These are phyloP conservation scores for Drosophila parthenogenetica DNA, from an alignment of 2,888 invertebrate species.

Conservation along the genomic window DNA sequence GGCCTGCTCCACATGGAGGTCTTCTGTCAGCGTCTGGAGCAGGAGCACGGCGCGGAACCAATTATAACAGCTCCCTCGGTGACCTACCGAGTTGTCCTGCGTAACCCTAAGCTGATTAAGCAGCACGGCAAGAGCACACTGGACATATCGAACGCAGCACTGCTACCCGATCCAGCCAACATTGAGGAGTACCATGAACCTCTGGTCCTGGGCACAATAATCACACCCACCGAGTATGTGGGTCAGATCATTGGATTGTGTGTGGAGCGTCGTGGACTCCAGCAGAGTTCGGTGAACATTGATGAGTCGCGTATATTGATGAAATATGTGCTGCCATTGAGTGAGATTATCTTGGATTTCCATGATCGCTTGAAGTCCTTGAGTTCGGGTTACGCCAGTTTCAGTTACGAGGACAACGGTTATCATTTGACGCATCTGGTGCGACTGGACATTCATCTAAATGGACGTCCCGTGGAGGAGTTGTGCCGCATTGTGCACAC, in stretches of 20 bases:
- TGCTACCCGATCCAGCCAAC: conserved; percentile 89
- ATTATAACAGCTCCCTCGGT: conserved; percentile 94
- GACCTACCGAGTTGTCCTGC: conserved; percentile 91
- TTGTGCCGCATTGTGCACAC: conserved; percentile 92
- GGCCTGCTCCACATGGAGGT: conserved; percentile 95
- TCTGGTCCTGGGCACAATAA: conserved; percentile 94
- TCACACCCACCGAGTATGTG: conserved; percentile 92
- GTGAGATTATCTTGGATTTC: conserved; percentile 97
- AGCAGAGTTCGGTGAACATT: conserved; percentile 89
- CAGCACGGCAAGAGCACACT: conserved; percentile 87
- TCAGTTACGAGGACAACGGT: conserved; percentile 96
- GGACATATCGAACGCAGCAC: conserved; percentile 90
- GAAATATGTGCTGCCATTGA: conserved; percentile 93
- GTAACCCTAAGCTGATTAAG: conserved; percentile 90
- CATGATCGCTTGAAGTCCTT: conserved; percentile 95
- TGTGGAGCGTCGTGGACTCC: conserved; percentile 89
- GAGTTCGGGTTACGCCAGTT: conserved; percentile 97
- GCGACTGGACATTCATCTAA: conserved; percentile 90
- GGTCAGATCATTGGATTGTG: conserved; percentile 90
- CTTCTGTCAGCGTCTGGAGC: conserved; percentile 93
- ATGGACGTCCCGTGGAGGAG: conserved; percentile 93
- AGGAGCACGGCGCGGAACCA: conserved; percentile 93
- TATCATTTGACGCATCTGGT: conserved; percentile 92
- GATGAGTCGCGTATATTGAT: conserved; percentile 93
- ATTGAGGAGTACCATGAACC: conserved; percentile 94